Base-by-base conservation (phyloP, 1,140 invertebrate genomes). In the Centruroides vittatus region DNA sequence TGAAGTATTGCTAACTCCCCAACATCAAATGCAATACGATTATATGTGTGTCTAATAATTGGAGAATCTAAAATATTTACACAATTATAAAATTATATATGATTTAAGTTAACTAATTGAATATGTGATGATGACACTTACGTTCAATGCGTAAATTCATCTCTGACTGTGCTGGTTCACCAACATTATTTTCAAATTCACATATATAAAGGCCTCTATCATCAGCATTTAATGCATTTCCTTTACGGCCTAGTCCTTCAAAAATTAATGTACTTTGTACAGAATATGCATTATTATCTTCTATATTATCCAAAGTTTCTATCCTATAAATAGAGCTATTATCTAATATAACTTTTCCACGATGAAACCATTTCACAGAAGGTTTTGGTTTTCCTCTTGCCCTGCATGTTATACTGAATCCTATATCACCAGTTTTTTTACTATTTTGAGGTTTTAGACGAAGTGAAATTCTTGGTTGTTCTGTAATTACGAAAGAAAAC, bases 181-280 rank as follows among this genome's bases (percentile, higher is more conserved):
- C 89, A 3, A 93, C 88, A 71, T 90, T 87, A 70, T 95, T 94
- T 68, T 88, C 84, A 72, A 93, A 93, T 9, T 85, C 79, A 72
- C 91, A 94, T 4, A 86, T 83, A 73, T 93, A 94, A 23, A 85
- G 80, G 13, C 91, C 92, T 23, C 89, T 79, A 73, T 94, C 91
- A 41, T 81, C 81, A 0, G 89, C 83, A 82, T 55, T 60, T 13
- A 52, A 55, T 35, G 47, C 55, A 56, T 63, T 59, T 35, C 61
- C 55, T 47, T 66, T 63, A 47, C 89, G 76, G 0, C 83, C 82
- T 62, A 83, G 81, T 8, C 90, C 89, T 35, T 78, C 75, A 72
- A 93, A 93, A 69, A 81, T 82, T 5, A 94, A 75, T 46, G 84
- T 86, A 62, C 87, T 92, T 66, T 89, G 85, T 1, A 94, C 86